These are phyloP conservation scores for Ceratina calcarata DNA, from an alignment of 1,140 invertebrate genomes.

Conservation along the genomic window DNA sequence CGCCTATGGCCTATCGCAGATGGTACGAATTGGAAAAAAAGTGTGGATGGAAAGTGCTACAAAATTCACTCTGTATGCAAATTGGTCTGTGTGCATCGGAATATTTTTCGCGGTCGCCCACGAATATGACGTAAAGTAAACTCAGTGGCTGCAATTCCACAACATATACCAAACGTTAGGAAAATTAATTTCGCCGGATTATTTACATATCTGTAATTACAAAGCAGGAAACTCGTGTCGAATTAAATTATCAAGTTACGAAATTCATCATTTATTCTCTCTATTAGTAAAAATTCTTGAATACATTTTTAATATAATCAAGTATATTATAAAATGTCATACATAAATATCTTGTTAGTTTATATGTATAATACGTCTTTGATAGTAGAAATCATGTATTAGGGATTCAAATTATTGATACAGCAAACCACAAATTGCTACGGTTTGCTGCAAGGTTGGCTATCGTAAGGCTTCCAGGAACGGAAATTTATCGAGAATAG, in stretches of 20 bases:
- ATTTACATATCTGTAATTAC: not conserved
- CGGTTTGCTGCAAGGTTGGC: not conserved
- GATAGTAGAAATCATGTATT: no score
- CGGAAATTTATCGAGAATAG: slow-evolving; percentile 27
- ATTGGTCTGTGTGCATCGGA: not conserved
- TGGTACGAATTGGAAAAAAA: not conserved
- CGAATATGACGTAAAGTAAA: not conserved
- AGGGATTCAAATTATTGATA: not conserved
- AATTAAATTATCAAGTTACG: no score
- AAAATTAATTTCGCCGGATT: slow-evolving; percentile 15
- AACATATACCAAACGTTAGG: not conserved
- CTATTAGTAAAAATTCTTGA: no score
- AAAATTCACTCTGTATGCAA: slow-evolving; percentile 30
- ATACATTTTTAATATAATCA: no score
- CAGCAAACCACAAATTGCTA: not conserved
- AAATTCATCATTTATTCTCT: no score
- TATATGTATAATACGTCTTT: no score
- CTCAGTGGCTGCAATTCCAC: no score
- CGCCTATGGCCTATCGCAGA: not conserved
- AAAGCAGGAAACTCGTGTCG: no score
- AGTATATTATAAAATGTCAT: no score
- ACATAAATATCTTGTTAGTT: no score
- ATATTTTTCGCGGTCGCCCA: not conserved
- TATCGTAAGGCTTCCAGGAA: not conserved
- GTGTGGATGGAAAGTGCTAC: not conserved